Conservation (phyloP, 2,113 vertebrate species). For the Sinocyclocheilus rhinocerous region DNA sequence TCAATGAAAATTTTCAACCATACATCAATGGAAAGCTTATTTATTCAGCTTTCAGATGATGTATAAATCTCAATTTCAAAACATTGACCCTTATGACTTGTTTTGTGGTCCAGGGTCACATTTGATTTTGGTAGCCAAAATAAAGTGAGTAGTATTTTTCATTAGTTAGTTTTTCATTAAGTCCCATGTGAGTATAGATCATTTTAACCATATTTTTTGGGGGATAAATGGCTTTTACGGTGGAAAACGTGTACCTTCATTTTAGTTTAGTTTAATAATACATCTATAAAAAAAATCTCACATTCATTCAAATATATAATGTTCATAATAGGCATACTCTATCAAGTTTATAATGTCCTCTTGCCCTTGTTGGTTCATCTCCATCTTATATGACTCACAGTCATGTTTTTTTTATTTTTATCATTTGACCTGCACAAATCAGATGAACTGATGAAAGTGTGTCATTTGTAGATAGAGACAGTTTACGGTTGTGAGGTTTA, state of each 20-base stretch:
- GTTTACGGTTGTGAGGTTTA: neutral
- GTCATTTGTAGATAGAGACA: neutral
- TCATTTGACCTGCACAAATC: constrained; percentile 1
- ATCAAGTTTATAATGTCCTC: neutral
- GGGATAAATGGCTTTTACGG: neutral
- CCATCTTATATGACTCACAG: neutral
- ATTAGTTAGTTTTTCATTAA: no score
- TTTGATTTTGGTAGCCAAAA: neutral
- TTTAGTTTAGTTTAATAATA: neutral
- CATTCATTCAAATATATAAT: neutral
- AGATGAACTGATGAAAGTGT: no score
- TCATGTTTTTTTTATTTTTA: neutral
- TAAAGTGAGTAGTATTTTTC: neutral
- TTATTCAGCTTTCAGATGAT: no score
- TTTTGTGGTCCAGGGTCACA: no score
- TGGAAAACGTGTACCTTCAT: neutral
- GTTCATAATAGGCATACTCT: neutral
- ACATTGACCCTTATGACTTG: no score
- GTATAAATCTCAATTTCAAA: no score
- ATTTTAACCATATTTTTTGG: neutral
- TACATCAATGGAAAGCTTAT: no score
- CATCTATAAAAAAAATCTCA: neutral
- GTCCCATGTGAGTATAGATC: neutral
- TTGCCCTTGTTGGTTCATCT: constrained; percentile 19
- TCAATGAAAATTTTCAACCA: no score